Evolutionary conservation across 2,888 invertebrate genomes (phyloP), one percentile per base, ranked within the genome.

Genomic region (Calliopum simillimum): DNA sequence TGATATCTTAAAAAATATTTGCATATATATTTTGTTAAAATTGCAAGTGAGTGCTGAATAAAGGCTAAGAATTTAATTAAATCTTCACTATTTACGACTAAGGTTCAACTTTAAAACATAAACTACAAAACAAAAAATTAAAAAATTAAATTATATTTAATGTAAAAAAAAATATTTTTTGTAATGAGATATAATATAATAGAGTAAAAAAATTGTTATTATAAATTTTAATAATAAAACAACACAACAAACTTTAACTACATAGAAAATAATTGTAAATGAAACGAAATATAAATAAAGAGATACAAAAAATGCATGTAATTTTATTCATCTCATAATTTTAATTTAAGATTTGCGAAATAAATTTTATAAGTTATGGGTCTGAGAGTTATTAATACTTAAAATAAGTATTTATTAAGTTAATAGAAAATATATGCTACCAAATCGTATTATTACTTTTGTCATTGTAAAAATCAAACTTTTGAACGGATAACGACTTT

Each of bases 151-250:
- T 51, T 44, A 61, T 44, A 23, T 46, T n/a, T 21, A 13, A 56
- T 25, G 8, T 19, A 41, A 49, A 59, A 41, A 49, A 59, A 41
- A 25, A 59, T 67, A 67, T 67, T 67, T 67, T 67, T 67, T 59
- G 67, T 67, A 67, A 59, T 59, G 67, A 67, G 49, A 41, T 41
- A 59, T 59, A 49, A 49, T 19, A 33, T 67, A 67, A 59, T 25
- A n/a, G 13, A 67, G 43, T 43, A 47, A 59, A 66, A 16, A 46
- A 13, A 44, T 23, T 55, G 55, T 55, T 11, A 58, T 58, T 19
- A 13, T 23, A 46, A 46, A 19, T 16, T 33, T 41, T 33, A 19
- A 19, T 16, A 61, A 61, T 19, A 58, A 49, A 49, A 49, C 6
- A 11, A 1, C 19, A 49, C 19, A 19, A 49, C 5, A n/a, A 49